phyloP scores from a whole-genome alignment of 2,113 vertebrate species.

The Ceyx margarethae region DNA sequence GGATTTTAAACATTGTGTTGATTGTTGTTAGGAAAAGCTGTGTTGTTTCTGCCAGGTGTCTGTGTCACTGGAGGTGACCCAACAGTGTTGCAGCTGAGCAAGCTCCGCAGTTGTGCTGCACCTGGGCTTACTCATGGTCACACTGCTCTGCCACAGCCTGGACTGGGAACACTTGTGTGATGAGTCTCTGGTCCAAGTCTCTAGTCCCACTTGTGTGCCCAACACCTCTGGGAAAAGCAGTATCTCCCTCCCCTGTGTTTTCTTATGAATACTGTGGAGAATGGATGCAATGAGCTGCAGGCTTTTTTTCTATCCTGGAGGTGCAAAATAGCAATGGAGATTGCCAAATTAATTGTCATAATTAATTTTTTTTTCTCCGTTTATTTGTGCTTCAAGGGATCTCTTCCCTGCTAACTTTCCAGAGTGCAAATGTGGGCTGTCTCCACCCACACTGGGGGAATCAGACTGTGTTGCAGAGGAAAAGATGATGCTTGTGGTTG shows the following conservation, averaged over 20 bases:
- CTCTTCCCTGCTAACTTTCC: background rate
- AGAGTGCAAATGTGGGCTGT: background rate
- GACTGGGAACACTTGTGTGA: background rate
- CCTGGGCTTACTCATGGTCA: background rate
- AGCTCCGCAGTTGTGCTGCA: background rate
- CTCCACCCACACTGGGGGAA: background rate
- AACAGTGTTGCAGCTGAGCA: background rate
- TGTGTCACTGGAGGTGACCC: background rate
- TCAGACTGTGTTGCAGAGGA: background rate
- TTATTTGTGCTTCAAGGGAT: background rate
- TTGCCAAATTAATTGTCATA: background rate
- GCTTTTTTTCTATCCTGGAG: background rate
- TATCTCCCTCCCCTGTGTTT: background rate
- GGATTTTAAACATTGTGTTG: accelerated
- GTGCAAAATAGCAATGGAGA: background rate
- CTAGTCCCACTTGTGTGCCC: background rate
- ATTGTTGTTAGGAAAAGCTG: background rate
- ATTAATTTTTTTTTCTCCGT: background rate
- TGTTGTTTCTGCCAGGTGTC: background rate
- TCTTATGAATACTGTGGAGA: background rate
- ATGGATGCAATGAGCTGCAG: background rate
- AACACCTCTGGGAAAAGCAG: accelerated
- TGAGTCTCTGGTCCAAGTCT: accelerated
- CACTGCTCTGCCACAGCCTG: accelerated
- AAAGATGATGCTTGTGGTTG: background rate